These are phyloP conservation scores for Phocoena phocoena DNA, from an alignment of 2,113 vertebrate species.

Conservation along the genomic window DNA sequence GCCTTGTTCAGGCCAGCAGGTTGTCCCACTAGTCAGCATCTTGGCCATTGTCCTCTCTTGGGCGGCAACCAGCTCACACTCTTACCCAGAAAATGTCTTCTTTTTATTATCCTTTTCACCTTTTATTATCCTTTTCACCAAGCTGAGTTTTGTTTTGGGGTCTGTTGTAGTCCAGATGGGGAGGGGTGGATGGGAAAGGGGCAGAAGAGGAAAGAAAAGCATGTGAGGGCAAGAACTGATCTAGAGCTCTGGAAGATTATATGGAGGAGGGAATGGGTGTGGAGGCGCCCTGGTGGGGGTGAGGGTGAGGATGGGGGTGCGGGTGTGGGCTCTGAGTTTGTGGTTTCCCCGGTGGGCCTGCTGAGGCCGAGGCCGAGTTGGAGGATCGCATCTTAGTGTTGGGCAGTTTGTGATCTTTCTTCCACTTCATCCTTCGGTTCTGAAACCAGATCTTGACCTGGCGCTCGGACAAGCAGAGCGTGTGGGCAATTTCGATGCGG, in stretches of 20 bases:
- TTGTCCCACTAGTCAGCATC: constrained; percentile 76
- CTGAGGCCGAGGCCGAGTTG: constrained; percentile 86
- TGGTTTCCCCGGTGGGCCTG: constrained; percentile 88
- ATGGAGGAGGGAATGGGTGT: constrained; percentile 90
- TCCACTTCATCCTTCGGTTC: constrained; percentile 99
- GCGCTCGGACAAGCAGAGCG: constrained; percentile 97
- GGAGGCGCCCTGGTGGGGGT: constrained; percentile 87
- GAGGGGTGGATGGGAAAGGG: background rate
- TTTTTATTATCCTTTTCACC: constrained; percentile 74
- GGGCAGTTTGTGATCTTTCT: constrained; percentile 99
- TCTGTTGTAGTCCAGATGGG: constrained; percentile 76
- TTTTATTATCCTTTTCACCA: constrained; percentile 72
- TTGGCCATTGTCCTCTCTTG: constrained; percentile 77
- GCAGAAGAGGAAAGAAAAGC: constrained; percentile 68
- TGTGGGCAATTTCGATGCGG: constrained; percentile 98
- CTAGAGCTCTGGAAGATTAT: constrained; percentile 81
- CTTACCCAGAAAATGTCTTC: constrained; percentile 64
- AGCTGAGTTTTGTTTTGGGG: constrained; percentile 66
- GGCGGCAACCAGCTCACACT: constrained; percentile 74
- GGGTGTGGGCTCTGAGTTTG: constrained; percentile 84
- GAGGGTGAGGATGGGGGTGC: constrained; percentile 82
- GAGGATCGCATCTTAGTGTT: constrained; percentile 99
- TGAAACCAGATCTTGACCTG: constrained; percentile 99
- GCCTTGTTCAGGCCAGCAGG: constrained; percentile 73
- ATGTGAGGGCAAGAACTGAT: constrained; percentile 58